These are phyloP conservation scores for Pipra filicauda DNA, from an alignment of 2,113 vertebrate species.

Conservation along the genomic window DNA sequence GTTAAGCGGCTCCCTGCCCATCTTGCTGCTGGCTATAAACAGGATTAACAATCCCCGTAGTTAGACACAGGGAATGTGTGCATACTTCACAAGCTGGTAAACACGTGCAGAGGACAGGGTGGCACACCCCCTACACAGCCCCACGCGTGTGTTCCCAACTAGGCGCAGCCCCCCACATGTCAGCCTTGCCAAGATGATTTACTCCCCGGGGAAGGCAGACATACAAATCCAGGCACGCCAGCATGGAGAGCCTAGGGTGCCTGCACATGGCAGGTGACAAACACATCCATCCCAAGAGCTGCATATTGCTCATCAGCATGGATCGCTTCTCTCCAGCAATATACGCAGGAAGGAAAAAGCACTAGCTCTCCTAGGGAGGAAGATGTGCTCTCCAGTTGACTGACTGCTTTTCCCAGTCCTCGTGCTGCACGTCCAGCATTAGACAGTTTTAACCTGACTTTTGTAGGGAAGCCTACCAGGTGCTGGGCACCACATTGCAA, in stretches of 20 bases:
- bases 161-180: accelerated
- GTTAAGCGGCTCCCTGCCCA: slow-evolving; percentile 68
- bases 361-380: not conserved
- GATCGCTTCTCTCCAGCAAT: not conserved
- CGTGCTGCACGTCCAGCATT: accelerated
- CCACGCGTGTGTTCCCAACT: not conserved
- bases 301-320: accelerated
- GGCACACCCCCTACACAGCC: not conserved
- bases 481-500: accelerated
- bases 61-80: not conserved
- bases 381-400: not conserved
- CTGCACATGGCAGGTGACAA: accelerated
- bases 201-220: not conserved
- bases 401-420: not conserved
- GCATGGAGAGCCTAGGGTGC: accelerated
- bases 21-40: slow-evolving; percentile 67
- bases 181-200: not conserved
- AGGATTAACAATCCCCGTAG: slow-evolving; percentile 67
- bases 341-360: not conserved
- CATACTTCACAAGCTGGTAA: not conserved
- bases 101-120: not conserved
- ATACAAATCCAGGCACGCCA: not conserved
- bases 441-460: not conserved
- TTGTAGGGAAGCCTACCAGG: not conserved
- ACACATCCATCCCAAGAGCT: not conserved